phyloP scores from a whole-genome alignment of 92 coral and sea anemone species.

The Porites rus region DNA sequence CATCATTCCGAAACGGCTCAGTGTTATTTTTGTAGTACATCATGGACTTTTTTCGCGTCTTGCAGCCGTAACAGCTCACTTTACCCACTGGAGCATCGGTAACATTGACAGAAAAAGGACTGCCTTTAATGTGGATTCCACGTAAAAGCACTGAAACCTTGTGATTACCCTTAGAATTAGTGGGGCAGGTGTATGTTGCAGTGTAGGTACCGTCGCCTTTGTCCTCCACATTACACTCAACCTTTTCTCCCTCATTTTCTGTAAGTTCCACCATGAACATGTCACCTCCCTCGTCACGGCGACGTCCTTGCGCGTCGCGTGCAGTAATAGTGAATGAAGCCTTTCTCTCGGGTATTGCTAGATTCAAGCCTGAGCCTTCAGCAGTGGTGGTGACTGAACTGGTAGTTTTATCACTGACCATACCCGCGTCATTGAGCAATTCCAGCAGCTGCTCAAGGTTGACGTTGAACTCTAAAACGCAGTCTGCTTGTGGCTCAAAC shows the following conservation, averaged over 20 bases:
- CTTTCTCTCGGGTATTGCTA: not conserved
- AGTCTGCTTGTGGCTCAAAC: not conserved
- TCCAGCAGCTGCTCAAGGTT: not conserved
- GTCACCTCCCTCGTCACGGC: not conserved
- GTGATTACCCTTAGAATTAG: not conserved
- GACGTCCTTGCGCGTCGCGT: not conserved
- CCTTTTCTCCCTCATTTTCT: not conserved
- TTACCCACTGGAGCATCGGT: not conserved
- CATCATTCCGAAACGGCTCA: not conserved
- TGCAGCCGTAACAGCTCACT: not conserved
- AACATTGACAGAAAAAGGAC: not conserved
- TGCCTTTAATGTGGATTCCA: not conserved
- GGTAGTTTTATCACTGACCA: not conserved
- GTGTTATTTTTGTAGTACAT: not conserved
- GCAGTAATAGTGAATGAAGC: not conserved
- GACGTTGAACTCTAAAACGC: not conserved
- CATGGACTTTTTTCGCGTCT: not conserved
- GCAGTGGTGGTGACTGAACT: not conserved
- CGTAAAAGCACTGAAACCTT: constrained; percentile 2
- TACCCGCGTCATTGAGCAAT: not conserved
- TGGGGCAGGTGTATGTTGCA: not conserved
- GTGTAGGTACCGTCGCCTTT: not conserved
- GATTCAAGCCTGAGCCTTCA: not conserved
- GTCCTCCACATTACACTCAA: not conserved
- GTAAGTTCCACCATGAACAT: not conserved